Evolutionary conservation across 2,797 vertebrate genomes (phyloP).

Genomic region (Garrulus glandarius): DNA sequence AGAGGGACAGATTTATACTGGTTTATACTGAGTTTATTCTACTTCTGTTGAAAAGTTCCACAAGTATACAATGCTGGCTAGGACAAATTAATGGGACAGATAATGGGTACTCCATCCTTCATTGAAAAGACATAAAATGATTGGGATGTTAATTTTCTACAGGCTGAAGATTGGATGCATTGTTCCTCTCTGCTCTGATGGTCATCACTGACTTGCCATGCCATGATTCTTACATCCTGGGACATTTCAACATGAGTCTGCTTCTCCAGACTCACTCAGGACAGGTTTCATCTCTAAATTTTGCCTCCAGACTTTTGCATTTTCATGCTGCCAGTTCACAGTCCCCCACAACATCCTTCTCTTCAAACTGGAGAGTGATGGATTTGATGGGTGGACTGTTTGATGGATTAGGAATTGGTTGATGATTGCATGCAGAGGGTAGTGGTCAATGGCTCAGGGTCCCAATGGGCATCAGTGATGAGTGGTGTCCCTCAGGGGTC

Average conservation of each 20-base stretch:
- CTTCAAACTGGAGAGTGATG: neutral
- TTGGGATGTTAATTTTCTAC: neutral
- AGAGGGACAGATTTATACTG: neutral
- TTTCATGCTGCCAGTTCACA: fast-evolving
- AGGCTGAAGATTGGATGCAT: neutral
- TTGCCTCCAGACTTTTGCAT: neutral
- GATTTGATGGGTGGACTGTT: neutral
- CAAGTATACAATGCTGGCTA: neutral
- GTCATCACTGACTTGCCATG: neutral
- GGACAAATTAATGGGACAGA: neutral
- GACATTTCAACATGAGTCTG: fast-evolving
- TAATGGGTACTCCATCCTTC: neutral
- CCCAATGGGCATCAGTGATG: neutral
- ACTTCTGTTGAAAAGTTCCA: neutral
- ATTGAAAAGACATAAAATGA: neutral
- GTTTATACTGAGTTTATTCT: neutral
- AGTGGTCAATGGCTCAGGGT: neutral
- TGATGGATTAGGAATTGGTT: neutral
- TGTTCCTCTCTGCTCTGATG: neutral
- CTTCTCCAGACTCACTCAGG: neutral
- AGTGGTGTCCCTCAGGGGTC: neutral
- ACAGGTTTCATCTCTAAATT: neutral
- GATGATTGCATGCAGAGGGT: fast-evolving
- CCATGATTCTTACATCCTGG: neutral
- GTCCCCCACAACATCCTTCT: neutral